These are phyloP conservation scores for Telmatherina bonti DNA, from an alignment of 2,797 vertebrate species.

Conservation along the genomic window DNA sequence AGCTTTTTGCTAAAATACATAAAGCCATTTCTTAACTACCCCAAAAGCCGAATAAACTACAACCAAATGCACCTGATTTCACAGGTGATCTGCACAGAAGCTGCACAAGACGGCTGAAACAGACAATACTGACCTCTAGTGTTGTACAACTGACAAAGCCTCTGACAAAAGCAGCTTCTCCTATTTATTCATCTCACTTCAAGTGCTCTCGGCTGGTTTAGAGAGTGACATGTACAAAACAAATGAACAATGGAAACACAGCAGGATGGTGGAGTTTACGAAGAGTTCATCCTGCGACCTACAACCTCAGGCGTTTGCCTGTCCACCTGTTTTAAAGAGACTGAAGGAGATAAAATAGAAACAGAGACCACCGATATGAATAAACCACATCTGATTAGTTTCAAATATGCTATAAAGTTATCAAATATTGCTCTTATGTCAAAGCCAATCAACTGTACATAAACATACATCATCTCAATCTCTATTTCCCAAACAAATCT, in stretches of 20 bases:
- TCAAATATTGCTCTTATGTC: not conserved
- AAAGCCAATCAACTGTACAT: not conserved
- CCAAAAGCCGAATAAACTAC: not conserved
- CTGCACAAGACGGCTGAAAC: constrained; percentile 1
- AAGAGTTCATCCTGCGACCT: constrained; percentile 13
- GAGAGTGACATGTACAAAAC: not conserved
- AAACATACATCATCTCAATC: not conserved
- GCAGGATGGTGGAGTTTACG: not conserved
- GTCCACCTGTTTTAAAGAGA: constrained; percentile 31
- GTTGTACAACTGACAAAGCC: constrained; percentile 27
- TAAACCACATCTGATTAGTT: constrained; percentile 6
- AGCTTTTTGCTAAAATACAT: not conserved
- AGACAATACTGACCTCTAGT: constrained; percentile 69
- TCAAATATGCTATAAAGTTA: not conserved
- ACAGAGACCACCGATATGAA: not conserved
- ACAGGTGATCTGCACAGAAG: not conserved
- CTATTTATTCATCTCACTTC: not conserved
- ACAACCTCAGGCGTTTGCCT: constrained; percentile 5
- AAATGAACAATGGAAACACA: constrained; percentile 1
- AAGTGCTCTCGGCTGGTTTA: not conserved
- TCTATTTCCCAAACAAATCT: not conserved
- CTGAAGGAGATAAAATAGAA: not conserved
- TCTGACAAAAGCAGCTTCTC: not conserved
- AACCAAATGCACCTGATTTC: not conserved
- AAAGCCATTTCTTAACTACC: not conserved